Evolutionary conservation across 2,113 vertebrate species (phyloP).

Genomic region (Sorex araneus): DNA sequence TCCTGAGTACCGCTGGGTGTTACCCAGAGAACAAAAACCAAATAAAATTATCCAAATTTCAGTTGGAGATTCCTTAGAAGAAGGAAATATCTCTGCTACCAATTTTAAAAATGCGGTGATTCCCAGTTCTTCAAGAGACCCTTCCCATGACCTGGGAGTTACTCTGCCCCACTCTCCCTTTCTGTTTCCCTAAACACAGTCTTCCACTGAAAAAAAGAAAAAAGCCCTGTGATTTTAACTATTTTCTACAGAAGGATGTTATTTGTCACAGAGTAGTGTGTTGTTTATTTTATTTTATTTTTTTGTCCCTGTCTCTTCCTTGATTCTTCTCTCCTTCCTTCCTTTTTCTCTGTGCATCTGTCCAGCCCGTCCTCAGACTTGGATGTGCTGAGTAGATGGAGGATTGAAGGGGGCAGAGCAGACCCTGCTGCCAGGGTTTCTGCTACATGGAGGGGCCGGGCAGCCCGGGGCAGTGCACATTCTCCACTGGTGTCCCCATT

Average conservation of each 20-base stretch:
- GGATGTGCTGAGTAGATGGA: neutral
- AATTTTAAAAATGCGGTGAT: neutral
- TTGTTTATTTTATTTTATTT: too few relatives aligned
- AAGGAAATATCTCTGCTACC: neutral
- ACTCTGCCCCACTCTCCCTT: too few relatives aligned
- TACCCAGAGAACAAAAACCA: too few relatives aligned
- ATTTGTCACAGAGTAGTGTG: neutral
- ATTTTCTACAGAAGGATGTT: slow-evolving; percentile 9
- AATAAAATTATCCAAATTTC: too few relatives aligned
- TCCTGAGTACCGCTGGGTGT: too few relatives aligned
- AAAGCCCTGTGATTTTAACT: slow-evolving; percentile 10
- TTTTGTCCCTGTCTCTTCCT: neutral
- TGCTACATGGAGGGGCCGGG: neutral
- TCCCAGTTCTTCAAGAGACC: too few relatives aligned
- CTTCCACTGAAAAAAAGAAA: too few relatives aligned
- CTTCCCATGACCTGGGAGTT: too few relatives aligned
- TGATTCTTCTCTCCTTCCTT: neutral
- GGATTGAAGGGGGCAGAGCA: neutral
- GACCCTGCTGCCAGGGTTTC: neutral
- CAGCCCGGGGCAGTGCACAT: neutral
- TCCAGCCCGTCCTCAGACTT: neutral
- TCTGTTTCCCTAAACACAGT: too few relatives aligned
- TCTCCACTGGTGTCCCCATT: too few relatives aligned
- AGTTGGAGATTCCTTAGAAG: too few relatives aligned
- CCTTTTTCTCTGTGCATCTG: neutral